Evolutionary conservation across 2,113 vertebrate genomes (phyloP).

Genomic region (Mixornis gularis): DNA sequence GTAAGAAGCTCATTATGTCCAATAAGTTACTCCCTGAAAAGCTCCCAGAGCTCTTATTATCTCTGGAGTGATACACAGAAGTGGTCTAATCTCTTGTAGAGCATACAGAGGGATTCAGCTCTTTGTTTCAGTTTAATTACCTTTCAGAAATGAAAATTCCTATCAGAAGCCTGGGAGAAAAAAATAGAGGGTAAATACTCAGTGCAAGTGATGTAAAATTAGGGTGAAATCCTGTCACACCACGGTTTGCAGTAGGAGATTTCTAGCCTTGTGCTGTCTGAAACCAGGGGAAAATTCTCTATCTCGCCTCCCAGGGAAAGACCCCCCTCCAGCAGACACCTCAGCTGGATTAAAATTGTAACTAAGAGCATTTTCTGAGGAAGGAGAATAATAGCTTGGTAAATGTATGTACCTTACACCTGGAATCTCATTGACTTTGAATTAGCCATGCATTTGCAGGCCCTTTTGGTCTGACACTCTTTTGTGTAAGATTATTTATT

Average conservation of each 20-base stretch:
- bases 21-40: slow-evolving; percentile 24
- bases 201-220: background rate
- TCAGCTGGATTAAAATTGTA: background rate
- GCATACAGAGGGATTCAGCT: background rate
- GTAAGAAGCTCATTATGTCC: slow-evolving; percentile 11
- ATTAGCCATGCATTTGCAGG: background rate
- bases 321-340: background rate
- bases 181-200: background rate
- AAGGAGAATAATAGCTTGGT: background rate
- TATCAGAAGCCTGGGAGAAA: background rate
- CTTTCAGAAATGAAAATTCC: background rate
- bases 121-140: slow-evolving; percentile 38
- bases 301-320: background rate
- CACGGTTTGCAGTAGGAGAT: background rate
- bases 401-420: background rate
- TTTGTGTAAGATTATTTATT: slow-evolving; percentile 45
- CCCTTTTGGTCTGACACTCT: background rate
- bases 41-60: slow-evolving; percentile 32
- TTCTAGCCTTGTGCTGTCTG: background rate
- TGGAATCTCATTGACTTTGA: slow-evolving; percentile 17
- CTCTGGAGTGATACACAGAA: background rate
- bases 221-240: background rate
- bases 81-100: background rate
- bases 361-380: background rate
- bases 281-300: background rate